phyloP scores from a whole-genome alignment of 2,888 invertebrate genomes.

The Agrilus mali region DNA sequence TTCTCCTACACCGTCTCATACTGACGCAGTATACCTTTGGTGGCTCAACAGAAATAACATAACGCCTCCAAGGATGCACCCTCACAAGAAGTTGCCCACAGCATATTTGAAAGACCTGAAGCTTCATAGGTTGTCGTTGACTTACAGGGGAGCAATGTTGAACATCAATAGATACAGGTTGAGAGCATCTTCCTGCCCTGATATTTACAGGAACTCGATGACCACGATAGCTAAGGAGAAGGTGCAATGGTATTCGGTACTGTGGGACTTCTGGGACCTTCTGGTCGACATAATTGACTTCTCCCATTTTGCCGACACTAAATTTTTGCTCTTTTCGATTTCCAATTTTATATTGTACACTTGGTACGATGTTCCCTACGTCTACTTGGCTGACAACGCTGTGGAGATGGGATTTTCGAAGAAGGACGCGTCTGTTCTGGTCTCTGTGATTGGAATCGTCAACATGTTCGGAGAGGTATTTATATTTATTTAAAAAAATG shows the following conservation, averaged over 20 bases:
- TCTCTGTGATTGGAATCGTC: slow-evolving; percentile 75
- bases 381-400: slow-evolving; percentile 76
- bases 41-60: slow-evolving; percentile 44
- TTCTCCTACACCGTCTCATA: slow-evolving; percentile 29
- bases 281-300: slow-evolving; percentile 68
- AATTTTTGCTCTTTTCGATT: slow-evolving; percentile 66
- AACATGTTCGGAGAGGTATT: slow-evolving; percentile 78
- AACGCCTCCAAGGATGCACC: slow-evolving; percentile 27
- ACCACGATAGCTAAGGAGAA: slow-evolving; percentile 73
- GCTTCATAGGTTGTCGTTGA: slow-evolving; percentile 65
- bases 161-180: slow-evolving; percentile 70
- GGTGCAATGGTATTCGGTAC: slow-evolving; percentile 58
- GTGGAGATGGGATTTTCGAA: slow-evolving; percentile 58
- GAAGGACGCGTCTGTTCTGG: slow-evolving; percentile 64
- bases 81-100: slow-evolving; percentile 37
- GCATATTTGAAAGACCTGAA: slow-evolving; percentile 62
- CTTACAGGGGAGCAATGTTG: slow-evolving; percentile 75
- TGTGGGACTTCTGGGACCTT: slow-evolving; percentile 68
- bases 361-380: slow-evolving; percentile 89
- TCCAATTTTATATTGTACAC: slow-evolving; percentile 85
- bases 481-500: background rate
- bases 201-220: slow-evolving; percentile 78
- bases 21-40: slow-evolving; percentile 39
- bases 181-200: slow-evolving; percentile 79
- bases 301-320: slow-evolving; percentile 62